Base-by-base conservation (phyloP, 2,797 vertebrate species). In the Pangasius larnaudii region DNA sequence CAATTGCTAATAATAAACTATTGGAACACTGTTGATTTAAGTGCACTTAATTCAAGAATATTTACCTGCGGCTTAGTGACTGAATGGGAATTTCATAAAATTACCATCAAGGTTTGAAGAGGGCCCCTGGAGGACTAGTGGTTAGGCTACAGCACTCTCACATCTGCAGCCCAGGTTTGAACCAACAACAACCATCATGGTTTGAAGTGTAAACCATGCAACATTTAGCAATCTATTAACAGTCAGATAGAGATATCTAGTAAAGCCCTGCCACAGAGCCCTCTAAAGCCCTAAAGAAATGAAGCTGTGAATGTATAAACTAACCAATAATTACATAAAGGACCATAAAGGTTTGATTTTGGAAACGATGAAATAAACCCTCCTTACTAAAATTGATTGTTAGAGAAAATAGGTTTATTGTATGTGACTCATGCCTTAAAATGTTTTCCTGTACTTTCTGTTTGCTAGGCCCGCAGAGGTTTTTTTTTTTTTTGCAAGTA, bases 351-450 rank as follows among this genome's bases (percentile, higher is more conserved):
- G 16, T 69, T 67, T 69, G 27, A 84, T 84, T 42, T 84, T 67
- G 27, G 14, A 9, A 71, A 69, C 27, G n/a, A 36, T 33, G 1
- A 53, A 84, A 36, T 13, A 33, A 84, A 36, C 63, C 24, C 4
- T 84, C n/a, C 11, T 24, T 36, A 33, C 18, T 53, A 53, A 84
- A 42, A 42, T 46, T 46, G 7, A n/a, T 84, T 49, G 46, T 16
- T 27, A 67, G 18, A 33, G 65, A 33, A 83, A 83, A 19, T 53
- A 85, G 30, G 22, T 85, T 84, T 84, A 39, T 33, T 58, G 49
- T 58, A 22, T 71, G 9, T 36, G 65, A 56, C 65, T 56, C 22
- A 85, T 63, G 46, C 1, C 30, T 33, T 53, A 36, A 56, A 58
- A 59, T 24, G 10, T 80, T 22, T 80, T 80, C 1, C 27, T 59